A percentile compares a stretch with the other conserved stretches of the same genome.
Conservation (phyloP, 2,888 invertebrate genomes). For the Phyllotreta cruciferae region DNA sequence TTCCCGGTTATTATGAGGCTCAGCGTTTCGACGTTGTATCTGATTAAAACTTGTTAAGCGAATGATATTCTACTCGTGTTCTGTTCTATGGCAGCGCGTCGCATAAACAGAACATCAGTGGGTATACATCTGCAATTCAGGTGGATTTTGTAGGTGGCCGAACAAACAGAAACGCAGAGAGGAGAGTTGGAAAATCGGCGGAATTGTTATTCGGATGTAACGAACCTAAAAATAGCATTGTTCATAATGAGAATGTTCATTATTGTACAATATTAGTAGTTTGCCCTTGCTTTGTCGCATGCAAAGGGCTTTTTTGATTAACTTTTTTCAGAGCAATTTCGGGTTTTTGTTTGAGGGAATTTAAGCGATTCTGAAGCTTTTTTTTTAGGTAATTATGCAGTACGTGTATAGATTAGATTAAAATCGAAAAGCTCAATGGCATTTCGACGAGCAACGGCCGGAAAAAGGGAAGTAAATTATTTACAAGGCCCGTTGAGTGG, state of each 20-base stretch:
- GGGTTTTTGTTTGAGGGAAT: too few relatives aligned
- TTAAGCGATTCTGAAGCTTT: too few relatives aligned
- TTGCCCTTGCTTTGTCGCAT: background rate
- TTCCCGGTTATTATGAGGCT: background rate
- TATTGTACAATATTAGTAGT: too few relatives aligned
- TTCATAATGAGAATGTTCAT: too few relatives aligned
- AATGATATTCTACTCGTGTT: slow-evolving; percentile 3
- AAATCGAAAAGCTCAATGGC: background rate
- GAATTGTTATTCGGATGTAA: background rate
- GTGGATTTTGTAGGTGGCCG: background rate
- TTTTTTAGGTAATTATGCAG: too few relatives aligned
- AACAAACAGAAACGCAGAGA: background rate
- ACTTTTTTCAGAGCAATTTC: background rate
- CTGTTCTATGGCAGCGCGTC: background rate
- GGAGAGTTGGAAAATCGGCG: background rate
- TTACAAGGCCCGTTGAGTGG: slow-evolving; percentile 6
- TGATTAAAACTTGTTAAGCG: slow-evolving; percentile 5
- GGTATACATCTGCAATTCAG: background rate
- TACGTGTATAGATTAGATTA: background rate
- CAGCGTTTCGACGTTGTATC: background rate
- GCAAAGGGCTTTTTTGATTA: background rate
- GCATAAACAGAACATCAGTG: slow-evolving; percentile 3
- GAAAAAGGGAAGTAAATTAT: slow-evolving; percentile 10
- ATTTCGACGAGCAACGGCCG: background rate
- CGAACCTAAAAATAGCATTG: too few relatives aligned